phyloP scores from a whole-genome alignment of 2,888 invertebrate species.

The Noctua pronuba region DNA sequence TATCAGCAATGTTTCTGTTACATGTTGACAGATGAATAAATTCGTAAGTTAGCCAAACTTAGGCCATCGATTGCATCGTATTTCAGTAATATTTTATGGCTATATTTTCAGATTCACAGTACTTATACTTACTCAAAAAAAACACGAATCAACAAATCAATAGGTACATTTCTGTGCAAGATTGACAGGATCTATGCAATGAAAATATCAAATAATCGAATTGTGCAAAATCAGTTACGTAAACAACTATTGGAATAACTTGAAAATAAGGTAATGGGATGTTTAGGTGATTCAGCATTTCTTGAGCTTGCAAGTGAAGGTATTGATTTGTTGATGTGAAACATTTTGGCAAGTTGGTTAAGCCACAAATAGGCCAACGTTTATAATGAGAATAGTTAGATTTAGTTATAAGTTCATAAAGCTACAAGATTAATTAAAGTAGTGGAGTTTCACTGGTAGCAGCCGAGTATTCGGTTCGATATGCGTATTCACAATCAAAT shows the following conservation, averaged over 20 bases:
- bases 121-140: conserved; percentile 29
- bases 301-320: conserved; percentile 17
- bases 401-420: conserved; percentile 55
- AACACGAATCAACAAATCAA: conserved; percentile 66
- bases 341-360: conserved; percentile 45
- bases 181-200: conserved; percentile 3
- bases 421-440: conserved; percentile 57
- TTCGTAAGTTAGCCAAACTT: conserved; percentile 68
- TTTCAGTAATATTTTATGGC: conserved; percentile 53
- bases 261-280: conserved; percentile 7
- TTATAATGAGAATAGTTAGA: conserved; percentile 52
- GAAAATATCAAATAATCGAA: conserved; percentile 18
- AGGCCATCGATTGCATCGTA: conserved; percentile 62
- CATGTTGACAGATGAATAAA: conserved; percentile 72
- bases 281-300: not conserved
- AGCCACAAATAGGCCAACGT: conserved; percentile 58
- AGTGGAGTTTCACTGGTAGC: conserved; percentile 59
- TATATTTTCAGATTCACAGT: conserved; percentile 55
- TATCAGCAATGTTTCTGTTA: conserved; percentile 81
- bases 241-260: conserved; percentile 26
- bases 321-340: conserved; percentile 65
- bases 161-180: conserved; percentile 26
- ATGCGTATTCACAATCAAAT: conserved; percentile 49
- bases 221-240: conserved; percentile 47
- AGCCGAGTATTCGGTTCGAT: conserved; percentile 49